Evolutionary conservation across 1,140 invertebrate species (phyloP), one percentile per base, ranked within the genome.

Genomic region (Streblospio benedicti): DNA sequence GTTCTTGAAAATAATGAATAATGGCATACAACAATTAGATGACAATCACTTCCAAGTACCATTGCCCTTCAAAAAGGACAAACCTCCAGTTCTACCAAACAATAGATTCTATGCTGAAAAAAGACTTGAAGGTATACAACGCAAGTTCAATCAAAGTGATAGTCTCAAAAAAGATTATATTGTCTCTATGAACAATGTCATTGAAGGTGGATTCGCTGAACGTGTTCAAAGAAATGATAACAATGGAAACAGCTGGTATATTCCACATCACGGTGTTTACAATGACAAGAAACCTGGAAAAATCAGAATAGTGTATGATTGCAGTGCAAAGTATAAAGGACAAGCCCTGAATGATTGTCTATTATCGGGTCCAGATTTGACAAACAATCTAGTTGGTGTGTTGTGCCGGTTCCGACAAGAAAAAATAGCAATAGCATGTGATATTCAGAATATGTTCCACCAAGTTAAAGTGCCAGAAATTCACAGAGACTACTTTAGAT

Each of bases 391-490:
- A 16, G 20, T 57, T 0, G 64, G 44, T 1, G 57, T 66, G 2
- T 51, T 69, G 4, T 50, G 57, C 16, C 49, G 65, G 4, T 67
- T 69, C 43, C 57, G 67, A 0, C 14, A 62, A 23, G 45, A 27
- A 4, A n/a, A 18, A 16, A 54, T 68, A 2, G 63, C 56, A 18
- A 27, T 68, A 2, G 57, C 59, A 30, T 50, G 59, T 18, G 59
- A 65, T 57, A 65, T 68, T 4, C 27, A 61, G n/a, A 32, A 45
- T 32, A 68, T 68, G 67, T 66, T 68, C 44, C 61, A 66, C 20
- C 60, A 65, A 30, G 41, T 66, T 20, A 27, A 35, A 30, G 58
- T 66, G 27, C 1, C 18, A 12, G 41, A 58, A 41, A 25, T 58
- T 28, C 44, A 66, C 54, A 51, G 62, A 6, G 31, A 61, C 23